These are phyloP conservation scores for Tiphia femorata DNA, from an alignment of 2,888 invertebrate species.

Conservation along the genomic window DNA sequence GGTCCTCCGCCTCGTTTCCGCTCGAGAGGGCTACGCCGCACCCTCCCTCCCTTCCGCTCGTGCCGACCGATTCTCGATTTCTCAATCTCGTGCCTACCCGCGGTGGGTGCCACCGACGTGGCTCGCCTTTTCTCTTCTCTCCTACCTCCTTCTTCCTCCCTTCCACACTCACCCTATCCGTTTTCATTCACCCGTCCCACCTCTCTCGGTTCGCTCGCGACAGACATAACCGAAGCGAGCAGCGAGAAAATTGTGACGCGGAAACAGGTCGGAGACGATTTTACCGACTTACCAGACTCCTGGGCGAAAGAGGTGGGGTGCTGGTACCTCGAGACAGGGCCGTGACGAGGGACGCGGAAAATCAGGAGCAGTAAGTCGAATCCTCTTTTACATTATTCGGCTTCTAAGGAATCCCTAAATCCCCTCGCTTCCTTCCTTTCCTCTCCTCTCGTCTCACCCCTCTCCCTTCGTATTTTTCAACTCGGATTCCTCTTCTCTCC, in stretches of 20 bases:
- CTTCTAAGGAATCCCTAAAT: neutral
- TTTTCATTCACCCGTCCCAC: neutral
- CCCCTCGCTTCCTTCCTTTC: constrained; percentile 5
- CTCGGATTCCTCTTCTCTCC: no score
- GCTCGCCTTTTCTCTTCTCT: no score
- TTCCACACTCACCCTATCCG: neutral
- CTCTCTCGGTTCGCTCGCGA: neutral
- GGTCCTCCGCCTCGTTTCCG: neutral
- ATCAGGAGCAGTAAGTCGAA: neutral
- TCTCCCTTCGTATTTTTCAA: no score
- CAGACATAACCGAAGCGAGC: neutral
- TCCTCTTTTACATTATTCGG: neutral
- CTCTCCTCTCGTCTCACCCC: no score
- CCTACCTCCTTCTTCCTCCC: no score
- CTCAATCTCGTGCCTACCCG: neutral
- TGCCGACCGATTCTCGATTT: constrained; percentile 2
- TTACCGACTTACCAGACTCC: neutral
- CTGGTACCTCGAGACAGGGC: neutral
- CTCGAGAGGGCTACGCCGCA: neutral
- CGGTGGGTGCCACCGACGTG: neutral
- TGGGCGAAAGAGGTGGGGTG: neutral
- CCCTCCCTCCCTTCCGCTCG: no score
- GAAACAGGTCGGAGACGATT: neutral
- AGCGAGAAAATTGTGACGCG: neutral
- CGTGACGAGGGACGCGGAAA: neutral